Evolutionary conservation across 2,888 invertebrate genomes (phyloP).

Genomic region (Romanomermis culicivorax): DNA sequence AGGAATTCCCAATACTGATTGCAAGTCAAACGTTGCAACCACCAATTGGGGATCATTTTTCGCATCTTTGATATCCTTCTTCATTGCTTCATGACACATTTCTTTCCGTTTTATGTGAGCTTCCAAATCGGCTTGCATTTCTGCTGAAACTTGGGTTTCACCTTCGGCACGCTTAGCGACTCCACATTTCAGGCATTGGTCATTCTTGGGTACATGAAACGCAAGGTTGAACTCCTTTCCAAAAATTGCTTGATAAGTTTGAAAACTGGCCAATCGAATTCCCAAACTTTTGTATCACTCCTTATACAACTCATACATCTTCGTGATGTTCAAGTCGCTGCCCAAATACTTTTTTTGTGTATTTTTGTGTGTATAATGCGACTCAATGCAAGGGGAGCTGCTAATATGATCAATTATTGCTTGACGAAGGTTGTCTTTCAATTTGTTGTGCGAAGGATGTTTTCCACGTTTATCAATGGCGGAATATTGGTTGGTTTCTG

Average conservation of each 20-base stretch:
- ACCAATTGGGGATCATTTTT: background rate
- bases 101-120: slow-evolving; percentile 1
- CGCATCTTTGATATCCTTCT: background rate
- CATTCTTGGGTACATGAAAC: slow-evolving; percentile 3
- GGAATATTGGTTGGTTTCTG: background rate
- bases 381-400: background rate
- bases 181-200: background rate
- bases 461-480: background rate
- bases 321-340: background rate
- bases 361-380: background rate
- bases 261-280: background rate
- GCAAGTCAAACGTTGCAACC: background rate
- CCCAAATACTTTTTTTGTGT: background rate
- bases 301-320: background rate
- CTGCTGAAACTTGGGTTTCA: background rate
- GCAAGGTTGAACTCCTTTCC: background rate
- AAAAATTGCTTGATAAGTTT: background rate
- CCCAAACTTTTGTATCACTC: background rate
- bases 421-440: background rate
- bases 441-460: background rate
- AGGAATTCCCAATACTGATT: slow-evolving; percentile 4
- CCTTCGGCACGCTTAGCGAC: background rate
- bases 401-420: background rate
- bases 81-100: background rate
- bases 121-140: background rate